Percentiles rank a stretch among this genome's conserved stretches.
These are phyloP conservation scores for Apodemus speciosus DNA, from an alignment of 2,113 vertebrate species.

Conservation along the genomic window DNA sequence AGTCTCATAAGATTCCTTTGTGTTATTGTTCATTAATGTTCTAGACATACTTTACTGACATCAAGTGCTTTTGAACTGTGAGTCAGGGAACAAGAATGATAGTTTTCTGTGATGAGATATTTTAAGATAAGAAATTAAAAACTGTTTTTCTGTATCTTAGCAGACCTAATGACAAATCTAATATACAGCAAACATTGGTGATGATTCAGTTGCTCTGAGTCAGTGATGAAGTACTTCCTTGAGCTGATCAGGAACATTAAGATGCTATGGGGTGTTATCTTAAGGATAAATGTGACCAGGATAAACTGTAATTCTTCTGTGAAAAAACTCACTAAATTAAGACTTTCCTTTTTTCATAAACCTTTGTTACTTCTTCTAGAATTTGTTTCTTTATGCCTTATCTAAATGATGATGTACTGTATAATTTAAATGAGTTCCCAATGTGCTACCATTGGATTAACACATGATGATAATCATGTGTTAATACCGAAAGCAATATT, in stretches of 20 bases:
- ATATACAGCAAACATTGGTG: conserved; percentile 63
- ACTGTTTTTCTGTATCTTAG: conserved; percentile 75
- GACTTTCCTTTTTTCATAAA: conserved; percentile 51
- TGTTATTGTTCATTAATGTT: not conserved
- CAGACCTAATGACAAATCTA: conserved; percentile 63
- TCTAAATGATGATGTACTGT: not conserved
- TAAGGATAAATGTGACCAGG: conserved; percentile 52
- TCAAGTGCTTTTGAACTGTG: conserved; percentile 22
- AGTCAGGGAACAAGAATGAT: conserved; percentile 13
- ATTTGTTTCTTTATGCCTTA: conserved; percentile 3
- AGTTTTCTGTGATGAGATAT: conserved; percentile 49
- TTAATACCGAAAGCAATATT: conserved; percentile 29
- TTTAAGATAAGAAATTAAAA: conserved; percentile 66
- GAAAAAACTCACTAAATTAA: conserved; percentile 8
- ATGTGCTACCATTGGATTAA: conserved; percentile 10
- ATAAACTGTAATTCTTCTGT: conserved; percentile 39
- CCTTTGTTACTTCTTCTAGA: not conserved
- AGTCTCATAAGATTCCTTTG: not conserved
- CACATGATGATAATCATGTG: conserved; percentile 5
- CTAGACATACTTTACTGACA: conserved; percentile 11
- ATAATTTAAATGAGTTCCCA: conserved; percentile 37
- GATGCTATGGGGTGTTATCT: conserved; percentile 55
- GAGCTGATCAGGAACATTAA: conserved; percentile 34
- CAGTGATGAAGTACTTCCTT: conserved; percentile 74
- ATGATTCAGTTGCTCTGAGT: conserved; percentile 75